phyloP scores from a whole-genome alignment of 2,797 vertebrate species.

The Brotula barbata region DNA sequence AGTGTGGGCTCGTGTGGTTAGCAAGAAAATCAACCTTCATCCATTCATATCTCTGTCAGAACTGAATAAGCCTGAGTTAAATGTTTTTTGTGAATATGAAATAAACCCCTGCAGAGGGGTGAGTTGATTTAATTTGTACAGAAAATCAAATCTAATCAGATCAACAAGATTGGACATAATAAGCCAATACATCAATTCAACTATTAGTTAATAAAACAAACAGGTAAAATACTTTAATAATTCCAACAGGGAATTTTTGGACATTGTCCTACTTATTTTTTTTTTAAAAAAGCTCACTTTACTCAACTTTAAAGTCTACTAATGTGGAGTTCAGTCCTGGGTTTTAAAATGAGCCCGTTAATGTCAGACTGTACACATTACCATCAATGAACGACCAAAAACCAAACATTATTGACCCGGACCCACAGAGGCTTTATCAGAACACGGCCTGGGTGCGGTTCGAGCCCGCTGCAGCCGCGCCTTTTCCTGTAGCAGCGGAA shows the following conservation, averaged over 20 bases:
- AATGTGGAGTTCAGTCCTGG: background rate
- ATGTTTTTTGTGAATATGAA: constrained; percentile 26
- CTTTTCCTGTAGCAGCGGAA: constrained; percentile 73
- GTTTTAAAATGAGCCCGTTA: background rate
- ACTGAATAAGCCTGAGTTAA: constrained; percentile 43
- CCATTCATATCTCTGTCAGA: constrained; percentile 32
- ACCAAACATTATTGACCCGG: constrained; percentile 6
- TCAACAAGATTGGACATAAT: constrained; percentile 9
- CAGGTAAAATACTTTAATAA: background rate
- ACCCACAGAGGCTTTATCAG: constrained; percentile 41
- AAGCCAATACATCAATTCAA: constrained; percentile 26
- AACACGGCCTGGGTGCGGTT: constrained; percentile 70
- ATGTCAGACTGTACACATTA: background rate
- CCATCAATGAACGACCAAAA: background rate
- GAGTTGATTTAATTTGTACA: constrained; percentile 17
- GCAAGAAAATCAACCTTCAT: constrained; percentile 21
- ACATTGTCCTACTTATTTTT: background rate
- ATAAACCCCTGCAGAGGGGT: background rate
- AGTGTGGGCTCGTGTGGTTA: constrained; percentile 24
- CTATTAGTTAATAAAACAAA: background rate
- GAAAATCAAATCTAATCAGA: constrained; percentile 3
- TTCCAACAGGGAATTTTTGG: background rate
- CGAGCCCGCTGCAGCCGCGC: constrained; percentile 66
- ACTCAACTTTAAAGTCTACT: background rate
- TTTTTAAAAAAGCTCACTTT: too few relatives aligned